These are phyloP conservation scores for Enoplosus armatus DNA, from an alignment of 2,797 vertebrate genomes.

Conservation along the genomic window DNA sequence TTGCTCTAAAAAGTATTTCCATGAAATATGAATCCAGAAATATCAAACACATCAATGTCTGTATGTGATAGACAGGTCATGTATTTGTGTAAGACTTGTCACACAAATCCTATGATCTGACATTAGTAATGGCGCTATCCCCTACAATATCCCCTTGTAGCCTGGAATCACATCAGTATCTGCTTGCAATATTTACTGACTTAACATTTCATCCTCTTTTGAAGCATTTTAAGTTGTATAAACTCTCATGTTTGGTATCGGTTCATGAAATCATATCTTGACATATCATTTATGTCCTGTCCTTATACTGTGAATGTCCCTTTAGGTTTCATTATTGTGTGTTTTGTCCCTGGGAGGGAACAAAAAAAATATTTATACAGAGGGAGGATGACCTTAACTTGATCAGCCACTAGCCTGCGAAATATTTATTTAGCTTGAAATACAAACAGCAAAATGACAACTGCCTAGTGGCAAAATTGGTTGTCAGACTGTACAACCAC, in stretches of 20 bases:
- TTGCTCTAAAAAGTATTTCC: not conserved
- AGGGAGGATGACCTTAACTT: slow-evolving; percentile 2
- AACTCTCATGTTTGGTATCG: not conserved
- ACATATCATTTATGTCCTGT: not conserved
- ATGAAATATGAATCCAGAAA: not conserved
- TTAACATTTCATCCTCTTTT: not conserved
- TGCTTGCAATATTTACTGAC: not conserved
- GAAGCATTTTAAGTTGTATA: not conserved
- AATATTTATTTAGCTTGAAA: slow-evolving; percentile 21
- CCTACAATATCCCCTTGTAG: not conserved
- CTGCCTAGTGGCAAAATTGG: not conserved
- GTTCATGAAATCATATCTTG: not conserved
- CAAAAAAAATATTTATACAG: not conserved
- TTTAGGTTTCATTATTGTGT: not conserved
- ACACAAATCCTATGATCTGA: not conserved
- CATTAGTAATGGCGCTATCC: not conserved
- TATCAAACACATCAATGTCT: not conserved
- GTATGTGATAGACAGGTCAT: not conserved
- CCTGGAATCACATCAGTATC: not conserved
- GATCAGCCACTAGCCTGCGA: not conserved
- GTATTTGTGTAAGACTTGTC: not conserved
- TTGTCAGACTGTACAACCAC: not conserved
- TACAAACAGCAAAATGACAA: not conserved
- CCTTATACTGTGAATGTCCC: no score
- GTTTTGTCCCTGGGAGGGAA: not conserved